Conservation (phyloP, 2,888 invertebrate genomes). For the Hyalella azteca region DNA sequence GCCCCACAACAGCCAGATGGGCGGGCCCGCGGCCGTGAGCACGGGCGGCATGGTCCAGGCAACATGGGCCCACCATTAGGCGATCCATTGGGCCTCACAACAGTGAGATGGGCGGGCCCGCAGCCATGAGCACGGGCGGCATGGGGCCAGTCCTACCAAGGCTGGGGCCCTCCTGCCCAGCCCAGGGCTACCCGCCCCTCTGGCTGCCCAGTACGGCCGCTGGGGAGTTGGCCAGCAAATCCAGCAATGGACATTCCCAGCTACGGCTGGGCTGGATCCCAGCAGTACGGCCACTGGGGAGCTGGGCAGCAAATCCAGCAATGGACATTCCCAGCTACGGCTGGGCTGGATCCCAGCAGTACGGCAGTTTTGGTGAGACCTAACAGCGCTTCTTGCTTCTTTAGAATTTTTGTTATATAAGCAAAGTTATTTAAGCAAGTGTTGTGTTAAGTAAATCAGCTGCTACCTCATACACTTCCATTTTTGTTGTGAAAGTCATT, state of each 20-base stretch:
- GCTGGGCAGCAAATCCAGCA: no score
- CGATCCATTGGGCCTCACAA: no score
- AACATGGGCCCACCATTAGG: no score
- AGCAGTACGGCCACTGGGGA: constrained; percentile 57
- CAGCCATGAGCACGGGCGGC: no score
- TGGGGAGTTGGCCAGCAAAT: constrained; percentile 82
- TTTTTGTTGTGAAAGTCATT: no score
- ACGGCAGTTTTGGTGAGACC: constrained; percentile 56
- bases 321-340: constrained; percentile 54
- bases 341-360: constrained; percentile 56
- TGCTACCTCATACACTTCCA: no score
- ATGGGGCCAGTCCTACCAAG: constrained; percentile 73
- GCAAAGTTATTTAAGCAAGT: no score
- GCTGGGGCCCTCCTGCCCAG: constrained; percentile 87
- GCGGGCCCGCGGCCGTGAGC: constrained; percentile 51
- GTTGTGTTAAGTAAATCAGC: no score
- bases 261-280: constrained; percentile 54
- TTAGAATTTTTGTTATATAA: no score
- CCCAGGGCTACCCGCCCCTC: constrained; percentile 72
- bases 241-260: constrained; percentile 54
- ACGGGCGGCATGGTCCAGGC: constrained; percentile 81
- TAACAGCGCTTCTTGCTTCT: no score
- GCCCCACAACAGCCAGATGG: constrained; percentile 63
- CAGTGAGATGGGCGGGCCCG: no score
- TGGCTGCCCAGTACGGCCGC: constrained; percentile 83